phyloP scores from a whole-genome alignment of 2,797 vertebrate genomes.

The Cottoperca gobio region DNA sequence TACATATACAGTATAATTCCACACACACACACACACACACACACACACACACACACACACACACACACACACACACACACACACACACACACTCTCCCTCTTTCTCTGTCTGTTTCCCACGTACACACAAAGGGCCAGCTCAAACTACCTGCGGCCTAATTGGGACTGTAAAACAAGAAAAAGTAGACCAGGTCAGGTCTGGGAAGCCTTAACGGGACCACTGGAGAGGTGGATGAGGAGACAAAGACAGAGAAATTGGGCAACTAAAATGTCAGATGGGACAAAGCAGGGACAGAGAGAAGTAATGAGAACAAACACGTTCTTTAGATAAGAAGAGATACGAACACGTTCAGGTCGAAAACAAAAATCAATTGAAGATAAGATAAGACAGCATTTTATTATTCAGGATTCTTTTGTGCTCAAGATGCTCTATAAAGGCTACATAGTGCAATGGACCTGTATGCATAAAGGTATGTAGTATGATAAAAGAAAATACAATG shows the following conservation, averaged over 20 bases:
- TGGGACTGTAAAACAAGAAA: conserved; percentile 43
- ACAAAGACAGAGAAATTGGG: conserved; percentile 4
- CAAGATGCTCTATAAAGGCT: too few species aligned
- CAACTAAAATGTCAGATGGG: conserved; percentile 7
- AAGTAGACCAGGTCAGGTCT: conserved; percentile 33
- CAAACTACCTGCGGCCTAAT: conserved; percentile 44
- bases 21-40: neutral
- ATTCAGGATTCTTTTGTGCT: neutral
- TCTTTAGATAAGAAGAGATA: neutral
- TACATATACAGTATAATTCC: conserved; percentile 32
- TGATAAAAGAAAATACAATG: neutral
- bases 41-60: neutral
- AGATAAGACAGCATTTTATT: neutral
- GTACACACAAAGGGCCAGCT: conserved; percentile 4
- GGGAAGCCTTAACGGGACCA: conserved; percentile 25
- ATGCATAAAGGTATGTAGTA: neutral
- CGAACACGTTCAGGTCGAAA: neutral
- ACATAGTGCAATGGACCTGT: neutral
- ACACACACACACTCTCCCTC: neutral
- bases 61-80: neutral
- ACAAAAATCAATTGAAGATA: neutral
- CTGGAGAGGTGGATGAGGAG: conserved; percentile 27
- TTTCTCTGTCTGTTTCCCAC: neutral
- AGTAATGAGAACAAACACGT: neutral
- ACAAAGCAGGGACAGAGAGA: neutral